phyloP scores from a whole-genome alignment of 92 coral and sea anemone genomes.

The Siderastrea radians region DNA sequence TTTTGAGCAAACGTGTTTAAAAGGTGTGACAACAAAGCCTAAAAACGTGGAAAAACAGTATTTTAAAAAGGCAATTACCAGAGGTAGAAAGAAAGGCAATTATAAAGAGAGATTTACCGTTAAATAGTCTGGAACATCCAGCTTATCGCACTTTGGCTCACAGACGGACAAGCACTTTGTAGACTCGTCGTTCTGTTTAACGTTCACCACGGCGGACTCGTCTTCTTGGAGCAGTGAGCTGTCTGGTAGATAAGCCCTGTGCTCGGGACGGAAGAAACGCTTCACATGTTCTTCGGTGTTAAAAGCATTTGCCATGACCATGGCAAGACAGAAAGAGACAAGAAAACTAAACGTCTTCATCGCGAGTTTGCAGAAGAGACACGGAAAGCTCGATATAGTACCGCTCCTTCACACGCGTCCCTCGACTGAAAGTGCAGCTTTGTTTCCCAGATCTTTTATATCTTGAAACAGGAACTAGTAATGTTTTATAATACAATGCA shows the following conservation, averaged over 20 bases:
- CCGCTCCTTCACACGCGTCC: neutral
- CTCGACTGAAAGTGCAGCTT: neutral
- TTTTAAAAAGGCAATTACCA: too few relatives aligned
- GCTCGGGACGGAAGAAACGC: conserved; percentile 26
- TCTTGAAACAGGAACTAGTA: conserved; percentile 17
- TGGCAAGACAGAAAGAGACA: conserved; percentile 15
- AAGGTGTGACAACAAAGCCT: too few relatives aligned
- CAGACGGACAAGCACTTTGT: conserved; percentile 24
- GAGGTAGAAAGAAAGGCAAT: too few relatives aligned
- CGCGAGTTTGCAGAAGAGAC: too few relatives aligned
- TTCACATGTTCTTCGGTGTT: conserved; percentile 25
- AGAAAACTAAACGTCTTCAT: neutral
- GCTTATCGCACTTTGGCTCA: neutral
- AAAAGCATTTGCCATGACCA: conserved; percentile 11
- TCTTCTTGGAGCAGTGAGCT: conserved; percentile 11
- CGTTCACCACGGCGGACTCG: neutral
- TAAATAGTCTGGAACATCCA: neutral
- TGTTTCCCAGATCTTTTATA: conserved; percentile 5
- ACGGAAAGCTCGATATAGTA: neutral
- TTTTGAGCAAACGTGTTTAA: too few relatives aligned
- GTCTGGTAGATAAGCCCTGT: neutral
- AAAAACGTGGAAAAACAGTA: too few relatives aligned
- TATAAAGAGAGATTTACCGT: conserved; percentile 1
- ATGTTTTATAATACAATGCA: neutral
- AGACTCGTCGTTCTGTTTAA: conserved; percentile 2